Conservation (phyloP, 2,888 invertebrate species). For the Cephus sareptanus region DNA sequence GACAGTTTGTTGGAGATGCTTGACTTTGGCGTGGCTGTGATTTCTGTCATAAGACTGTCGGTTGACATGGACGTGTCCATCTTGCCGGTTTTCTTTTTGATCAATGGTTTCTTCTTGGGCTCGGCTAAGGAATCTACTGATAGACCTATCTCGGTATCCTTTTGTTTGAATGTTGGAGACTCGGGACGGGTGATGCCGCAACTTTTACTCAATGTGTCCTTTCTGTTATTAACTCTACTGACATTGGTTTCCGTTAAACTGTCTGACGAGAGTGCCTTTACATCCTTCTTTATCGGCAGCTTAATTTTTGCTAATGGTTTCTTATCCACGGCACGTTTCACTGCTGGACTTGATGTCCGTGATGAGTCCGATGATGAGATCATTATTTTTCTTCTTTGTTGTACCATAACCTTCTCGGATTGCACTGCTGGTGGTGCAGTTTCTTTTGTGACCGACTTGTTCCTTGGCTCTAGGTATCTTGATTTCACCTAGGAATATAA, state of each 20-base stretch:
- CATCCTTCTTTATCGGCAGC: constrained; percentile 56
- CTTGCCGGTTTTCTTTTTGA: constrained; percentile 43
- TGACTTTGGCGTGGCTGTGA: constrained; percentile 48
- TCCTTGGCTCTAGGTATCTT: constrained; percentile 73
- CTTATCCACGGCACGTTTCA: constrained; percentile 64
- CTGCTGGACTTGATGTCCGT: constrained; percentile 76
- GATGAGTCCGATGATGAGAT: constrained; percentile 76
- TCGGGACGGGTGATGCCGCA: constrained; percentile 63
- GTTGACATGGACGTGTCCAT: constrained; percentile 64
- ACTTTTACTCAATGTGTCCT: constrained; percentile 55
- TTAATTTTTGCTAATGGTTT: constrained; percentile 55
- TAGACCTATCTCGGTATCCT: constrained; percentile 54
- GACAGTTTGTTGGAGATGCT: constrained; percentile 55
- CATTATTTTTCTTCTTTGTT: constrained; percentile 67
- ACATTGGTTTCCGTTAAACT: constrained; percentile 66
- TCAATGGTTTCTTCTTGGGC: constrained; percentile 16
- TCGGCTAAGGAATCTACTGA: constrained; percentile 62
- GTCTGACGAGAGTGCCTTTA: constrained; percentile 67
- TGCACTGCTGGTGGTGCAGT: constrained; percentile 30
- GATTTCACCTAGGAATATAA: constrained; percentile 67
- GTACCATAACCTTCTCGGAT: constrained; percentile 56
- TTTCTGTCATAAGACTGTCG: constrained; percentile 62
- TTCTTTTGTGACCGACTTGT: constrained; percentile 51
- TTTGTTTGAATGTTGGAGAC: constrained; percentile 59
- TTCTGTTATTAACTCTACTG: constrained; percentile 40